phyloP scores from a whole-genome alignment of 2,888 invertebrate species.

The Leucophenga montana region DNA sequence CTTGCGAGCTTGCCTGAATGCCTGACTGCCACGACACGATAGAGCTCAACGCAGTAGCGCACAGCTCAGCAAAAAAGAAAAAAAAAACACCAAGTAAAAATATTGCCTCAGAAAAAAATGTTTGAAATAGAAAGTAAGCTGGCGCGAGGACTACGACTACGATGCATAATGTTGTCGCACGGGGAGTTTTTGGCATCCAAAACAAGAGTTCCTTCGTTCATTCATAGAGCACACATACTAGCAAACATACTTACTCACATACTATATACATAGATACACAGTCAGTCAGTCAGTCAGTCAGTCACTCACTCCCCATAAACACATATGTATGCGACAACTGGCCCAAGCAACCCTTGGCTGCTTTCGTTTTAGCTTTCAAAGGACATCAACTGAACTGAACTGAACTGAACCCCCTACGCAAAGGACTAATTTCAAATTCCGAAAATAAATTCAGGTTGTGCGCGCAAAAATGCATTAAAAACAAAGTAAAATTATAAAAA shows the following conservation, averaged over 20 bases:
- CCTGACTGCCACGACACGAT: neutral
- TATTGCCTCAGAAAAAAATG: conserved; percentile 5
- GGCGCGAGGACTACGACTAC: conserved; percentile 26
- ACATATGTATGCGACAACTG: conserved; percentile 16
- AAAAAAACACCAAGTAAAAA: conserved; percentile 3
- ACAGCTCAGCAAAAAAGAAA: conserved; percentile 4
- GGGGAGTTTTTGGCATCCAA: conserved; percentile 64
- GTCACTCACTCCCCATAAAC: conserved; percentile 10
- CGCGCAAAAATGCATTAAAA: conserved; percentile 24
- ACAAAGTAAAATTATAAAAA: neutral
- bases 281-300: conserved; percentile 13
- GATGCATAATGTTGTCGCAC: conserved; percentile 62
- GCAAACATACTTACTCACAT: conserved; percentile 8
- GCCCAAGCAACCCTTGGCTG: conserved; percentile 13
- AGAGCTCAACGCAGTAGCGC: neutral
- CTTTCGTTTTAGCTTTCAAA: conserved; percentile 44
- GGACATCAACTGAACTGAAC: conserved; percentile 35
- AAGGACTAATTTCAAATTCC: conserved; percentile 68
- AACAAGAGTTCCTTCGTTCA: conserved; percentile 53
- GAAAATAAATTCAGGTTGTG: conserved; percentile 45
- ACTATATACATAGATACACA: conserved; percentile 26
- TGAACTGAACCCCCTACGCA: conserved; percentile 63
- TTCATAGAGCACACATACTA: conserved; percentile 2
- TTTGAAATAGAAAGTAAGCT: conserved; percentile 20
- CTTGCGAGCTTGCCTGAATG: neutral